These are phyloP conservation scores for Tricholaema leucomelas DNA, from an alignment of 2,113 vertebrate genomes.

Conservation along the genomic window DNA sequence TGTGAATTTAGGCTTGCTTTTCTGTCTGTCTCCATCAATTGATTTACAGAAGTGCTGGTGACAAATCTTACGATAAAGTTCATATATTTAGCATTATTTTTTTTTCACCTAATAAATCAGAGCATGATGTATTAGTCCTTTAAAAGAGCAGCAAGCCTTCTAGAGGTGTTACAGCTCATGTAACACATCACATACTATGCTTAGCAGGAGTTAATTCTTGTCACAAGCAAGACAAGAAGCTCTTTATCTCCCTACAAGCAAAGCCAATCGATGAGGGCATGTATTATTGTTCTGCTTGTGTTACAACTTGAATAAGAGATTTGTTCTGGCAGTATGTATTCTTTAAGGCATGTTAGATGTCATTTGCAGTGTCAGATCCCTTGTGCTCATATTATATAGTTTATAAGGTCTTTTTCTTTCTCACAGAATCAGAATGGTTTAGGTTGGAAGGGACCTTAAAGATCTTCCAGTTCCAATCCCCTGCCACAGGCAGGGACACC, in stretches of 20 bases:
- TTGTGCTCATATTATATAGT: background rate
- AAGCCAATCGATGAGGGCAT: background rate
- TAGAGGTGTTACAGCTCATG: background rate
- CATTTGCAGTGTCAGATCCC: background rate
- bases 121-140: background rate
- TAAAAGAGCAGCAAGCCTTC: background rate
- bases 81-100: accelerated
- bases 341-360: background rate
- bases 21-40: background rate
- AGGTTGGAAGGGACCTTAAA: too few relatives aligned
- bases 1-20: background rate
- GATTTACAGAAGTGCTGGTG: background rate
- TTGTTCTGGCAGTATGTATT: background rate
- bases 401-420: background rate
- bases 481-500: too few relatives aligned
- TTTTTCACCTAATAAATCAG: background rate
- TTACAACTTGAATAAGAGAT: background rate
- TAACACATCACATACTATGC: background rate
- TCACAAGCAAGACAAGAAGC: background rate
- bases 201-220: background rate
- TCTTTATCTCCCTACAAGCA: background rate
- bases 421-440: too few relatives aligned
- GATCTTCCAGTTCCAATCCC: too few relatives aligned
- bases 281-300: background rate
- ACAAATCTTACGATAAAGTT: background rate